Conservation (phyloP, 2,888 invertebrate genomes). For the Allacma fusca region DNA sequence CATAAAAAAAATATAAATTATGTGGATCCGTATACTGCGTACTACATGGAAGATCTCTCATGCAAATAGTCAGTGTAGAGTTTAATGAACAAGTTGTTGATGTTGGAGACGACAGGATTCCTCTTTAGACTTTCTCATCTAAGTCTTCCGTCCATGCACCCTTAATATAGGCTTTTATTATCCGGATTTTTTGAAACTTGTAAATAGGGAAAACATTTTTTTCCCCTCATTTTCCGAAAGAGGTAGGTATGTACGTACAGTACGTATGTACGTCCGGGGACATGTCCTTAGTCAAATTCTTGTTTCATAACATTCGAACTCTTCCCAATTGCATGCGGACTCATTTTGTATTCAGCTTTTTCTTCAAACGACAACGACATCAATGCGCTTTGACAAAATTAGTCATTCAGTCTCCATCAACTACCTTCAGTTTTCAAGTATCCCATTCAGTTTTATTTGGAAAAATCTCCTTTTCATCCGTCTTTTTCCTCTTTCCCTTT, state of each 20-base stretch:
- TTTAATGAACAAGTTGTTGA: too few species aligned
- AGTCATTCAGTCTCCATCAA: conserved; percentile 33
- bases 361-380: conserved; percentile 18
- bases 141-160: not conserved
- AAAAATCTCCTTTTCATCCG: conserved; percentile 3
- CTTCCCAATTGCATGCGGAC: not conserved
- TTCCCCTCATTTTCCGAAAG: too few species aligned
- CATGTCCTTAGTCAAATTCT: too few species aligned
- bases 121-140: not conserved
- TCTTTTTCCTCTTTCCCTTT: conserved; percentile 5
- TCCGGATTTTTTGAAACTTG: too few species aligned
- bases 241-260: too few species aligned
- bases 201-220: too few species aligned
- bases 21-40: too few species aligned
- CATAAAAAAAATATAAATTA: too few species aligned
- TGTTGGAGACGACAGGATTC: not conserved
- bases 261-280: too few species aligned
- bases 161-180: not conserved
- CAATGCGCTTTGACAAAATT: conserved; percentile 38
- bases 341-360: conserved; percentile 18
- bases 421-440: conserved; percentile 33
- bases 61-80: too few species aligned
- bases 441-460: conserved; percentile 23
- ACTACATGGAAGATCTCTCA: too few species aligned
- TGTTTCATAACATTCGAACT: not conserved